These are phyloP conservation scores for Pelodiscus sinensis DNA, from an alignment of 2,113 vertebrate species.

Conservation along the genomic window DNA sequence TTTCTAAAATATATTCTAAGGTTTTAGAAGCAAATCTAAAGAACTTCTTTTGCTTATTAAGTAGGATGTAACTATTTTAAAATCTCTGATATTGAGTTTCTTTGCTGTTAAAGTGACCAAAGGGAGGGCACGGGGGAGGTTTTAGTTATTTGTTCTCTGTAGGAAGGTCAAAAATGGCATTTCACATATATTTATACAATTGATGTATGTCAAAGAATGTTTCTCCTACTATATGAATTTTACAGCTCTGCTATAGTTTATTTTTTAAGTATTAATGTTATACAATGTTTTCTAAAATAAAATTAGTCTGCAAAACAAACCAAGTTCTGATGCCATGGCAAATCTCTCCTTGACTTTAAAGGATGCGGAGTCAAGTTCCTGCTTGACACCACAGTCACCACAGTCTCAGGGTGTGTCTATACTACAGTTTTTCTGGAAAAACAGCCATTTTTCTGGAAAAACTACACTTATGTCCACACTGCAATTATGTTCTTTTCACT, in stretches of 20 bases:
- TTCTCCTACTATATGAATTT: neutral
- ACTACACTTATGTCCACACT: too few species aligned
- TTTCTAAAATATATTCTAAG: too few species aligned
- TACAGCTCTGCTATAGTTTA: constrained; percentile 2
- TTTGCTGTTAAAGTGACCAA: neutral
- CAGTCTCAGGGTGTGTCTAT: neutral
- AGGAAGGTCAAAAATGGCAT: neutral
- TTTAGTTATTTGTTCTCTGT: neutral
- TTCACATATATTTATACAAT: constrained; percentile 7
- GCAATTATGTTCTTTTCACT: too few species aligned
- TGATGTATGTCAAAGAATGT: neutral
- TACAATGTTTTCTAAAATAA: neutral
- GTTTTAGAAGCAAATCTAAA: neutral
- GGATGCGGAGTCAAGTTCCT: neutral
- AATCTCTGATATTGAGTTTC: neutral
- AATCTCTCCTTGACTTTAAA: neutral
- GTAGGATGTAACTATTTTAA: neutral
- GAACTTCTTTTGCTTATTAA: neutral
- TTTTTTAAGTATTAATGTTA: neutral
- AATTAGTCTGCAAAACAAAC: neutral
- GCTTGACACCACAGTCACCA: neutral
- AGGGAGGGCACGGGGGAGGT: neutral
- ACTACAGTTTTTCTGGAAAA: too few species aligned
- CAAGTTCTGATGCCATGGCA: neutral
- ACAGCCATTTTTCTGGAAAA: too few species aligned